These are phyloP conservation scores for Drosophila saltans DNA, from an alignment of 1,140 invertebrate species.

Conservation along the genomic window DNA sequence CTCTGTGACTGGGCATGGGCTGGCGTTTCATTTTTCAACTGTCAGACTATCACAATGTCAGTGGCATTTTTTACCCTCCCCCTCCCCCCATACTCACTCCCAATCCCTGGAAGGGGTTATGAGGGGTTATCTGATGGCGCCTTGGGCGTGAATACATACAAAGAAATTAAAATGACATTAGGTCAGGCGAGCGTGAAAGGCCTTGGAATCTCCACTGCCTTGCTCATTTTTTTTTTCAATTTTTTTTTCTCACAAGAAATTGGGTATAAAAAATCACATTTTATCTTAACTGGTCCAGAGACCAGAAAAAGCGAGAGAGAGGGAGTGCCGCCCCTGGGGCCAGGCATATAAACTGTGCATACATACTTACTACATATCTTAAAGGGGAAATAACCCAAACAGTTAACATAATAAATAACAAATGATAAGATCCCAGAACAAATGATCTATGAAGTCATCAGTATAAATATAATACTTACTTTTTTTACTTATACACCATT, in stretches of 20 bases:
- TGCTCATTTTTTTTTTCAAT: not conserved
- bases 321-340: conserved; percentile 12
- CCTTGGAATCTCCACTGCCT: conserved; percentile 20
- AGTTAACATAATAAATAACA: conserved; percentile 13
- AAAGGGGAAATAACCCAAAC: not conserved
- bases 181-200: conserved; percentile 61
- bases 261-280: conserved; percentile 29
- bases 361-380: not conserved
- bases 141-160: conserved; percentile 50
- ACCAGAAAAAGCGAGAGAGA: not conserved
- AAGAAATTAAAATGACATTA: conserved; percentile 76
- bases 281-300: conserved; percentile 45
- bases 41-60: conserved; percentile 51
- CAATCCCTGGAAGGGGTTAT: conserved; percentile 21
- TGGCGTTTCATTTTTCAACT: conserved; percentile 53
- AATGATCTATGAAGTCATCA: conserved; percentile 14
- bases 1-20: conserved; percentile 2
- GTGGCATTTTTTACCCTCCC: conserved; percentile 37
- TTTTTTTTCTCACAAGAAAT: conserved; percentile 28
- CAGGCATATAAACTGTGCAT: conserved; percentile 18
- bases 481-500: not conserved
- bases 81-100: not conserved
- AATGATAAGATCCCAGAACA: conserved; percentile 12
- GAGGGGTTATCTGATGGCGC: conserved; percentile 43
- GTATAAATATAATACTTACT: not conserved